Evolutionary conservation across 2,113 vertebrate genomes (phyloP).

Genomic region (Neogobius melanostomus): DNA sequence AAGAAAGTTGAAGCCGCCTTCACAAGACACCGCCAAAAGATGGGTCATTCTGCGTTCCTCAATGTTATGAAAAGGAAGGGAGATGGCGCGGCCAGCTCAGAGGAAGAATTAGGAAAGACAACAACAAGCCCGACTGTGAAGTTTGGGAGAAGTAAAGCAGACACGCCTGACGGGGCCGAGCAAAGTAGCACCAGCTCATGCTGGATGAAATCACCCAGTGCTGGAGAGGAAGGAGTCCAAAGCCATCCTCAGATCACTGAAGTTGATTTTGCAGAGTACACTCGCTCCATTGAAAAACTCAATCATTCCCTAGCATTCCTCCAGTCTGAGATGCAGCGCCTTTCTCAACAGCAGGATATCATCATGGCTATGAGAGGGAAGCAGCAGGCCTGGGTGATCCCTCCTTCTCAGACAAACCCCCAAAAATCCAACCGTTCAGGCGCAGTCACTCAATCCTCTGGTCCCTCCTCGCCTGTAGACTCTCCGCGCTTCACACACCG

Average conservation of each 20-base stretch:
- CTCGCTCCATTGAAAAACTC: slow-evolving; percentile 92
- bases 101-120: slow-evolving; percentile 83
- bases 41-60: slow-evolving; percentile 94
- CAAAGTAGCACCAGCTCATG: slow-evolving; percentile 56
- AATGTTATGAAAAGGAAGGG: slow-evolving; percentile 92
- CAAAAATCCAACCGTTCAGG: slow-evolving; percentile 80
- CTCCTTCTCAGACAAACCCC: slow-evolving; percentile 82
- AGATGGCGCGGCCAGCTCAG: slow-evolving; percentile 82
- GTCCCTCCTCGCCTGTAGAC: slow-evolving; percentile 82
- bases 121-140: slow-evolving; percentile 67
- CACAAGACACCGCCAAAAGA: slow-evolving; percentile 90
- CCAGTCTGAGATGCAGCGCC: slow-evolving; percentile 94
- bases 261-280: slow-evolving; percentile 90
- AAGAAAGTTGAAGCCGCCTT: slow-evolving; percentile 97
- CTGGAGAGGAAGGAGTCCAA: slow-evolving; percentile 72
- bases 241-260: slow-evolving; percentile 71
- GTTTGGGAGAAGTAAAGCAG: slow-evolving; percentile 61
- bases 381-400: slow-evolving; percentile 90
- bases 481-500: slow-evolving; percentile 82
- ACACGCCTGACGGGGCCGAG: slow-evolving; percentile 69
- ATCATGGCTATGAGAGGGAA: slow-evolving; percentile 98
- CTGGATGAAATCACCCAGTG: slow-evolving; percentile 71
- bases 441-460: slow-evolving; percentile 77
- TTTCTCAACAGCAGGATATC: slow-evolving; percentile 95
- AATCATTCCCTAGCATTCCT: slow-evolving; percentile 91